Percentiles rank a stretch among this genome's conserved stretches.
Evolutionary conservation across 2,888 invertebrate genomes (phyloP).

Genomic region (Macropis europaea): DNA sequence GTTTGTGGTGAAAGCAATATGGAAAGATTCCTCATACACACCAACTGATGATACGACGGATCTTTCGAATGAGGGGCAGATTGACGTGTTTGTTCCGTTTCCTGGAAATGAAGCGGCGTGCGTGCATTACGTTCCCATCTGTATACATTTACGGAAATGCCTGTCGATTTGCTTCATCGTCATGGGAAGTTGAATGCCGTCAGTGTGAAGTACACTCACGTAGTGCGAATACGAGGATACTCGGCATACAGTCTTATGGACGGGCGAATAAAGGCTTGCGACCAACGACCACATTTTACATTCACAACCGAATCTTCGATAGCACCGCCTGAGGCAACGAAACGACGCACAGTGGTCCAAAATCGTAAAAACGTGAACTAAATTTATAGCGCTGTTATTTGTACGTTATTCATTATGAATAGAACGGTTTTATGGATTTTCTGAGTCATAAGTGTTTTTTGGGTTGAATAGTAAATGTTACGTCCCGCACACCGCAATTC

Average conservation of each 20-base stretch:
- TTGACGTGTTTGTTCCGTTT: neutral
- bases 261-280: constrained; percentile 55
- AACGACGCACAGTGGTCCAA: no score
- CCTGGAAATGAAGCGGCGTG: neutral
- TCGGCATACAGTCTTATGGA: constrained; percentile 22
- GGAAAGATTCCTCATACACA: constrained; percentile 43
- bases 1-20: constrained; percentile 26
- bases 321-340: no score
- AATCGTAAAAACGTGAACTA: no score
- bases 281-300: constrained; percentile 61
- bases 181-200: constrained; percentile 56
- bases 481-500: no score
- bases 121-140: neutral
- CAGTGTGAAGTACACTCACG: constrained; percentile 42
- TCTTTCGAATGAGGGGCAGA: neutral
- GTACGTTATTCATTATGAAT: no score
- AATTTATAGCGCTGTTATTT: no score
- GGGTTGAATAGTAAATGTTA: no score
- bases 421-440: no score
- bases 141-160: constrained; percentile 43
- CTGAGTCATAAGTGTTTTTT: no score
- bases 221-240: constrained; percentile 42
- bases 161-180: constrained; percentile 43
- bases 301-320: constrained; percentile 62
- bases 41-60: constrained; percentile 17